Evolutionary conservation across 2,797 vertebrate species (phyloP).

Genomic region (Typhlichthys subterraneus): DNA sequence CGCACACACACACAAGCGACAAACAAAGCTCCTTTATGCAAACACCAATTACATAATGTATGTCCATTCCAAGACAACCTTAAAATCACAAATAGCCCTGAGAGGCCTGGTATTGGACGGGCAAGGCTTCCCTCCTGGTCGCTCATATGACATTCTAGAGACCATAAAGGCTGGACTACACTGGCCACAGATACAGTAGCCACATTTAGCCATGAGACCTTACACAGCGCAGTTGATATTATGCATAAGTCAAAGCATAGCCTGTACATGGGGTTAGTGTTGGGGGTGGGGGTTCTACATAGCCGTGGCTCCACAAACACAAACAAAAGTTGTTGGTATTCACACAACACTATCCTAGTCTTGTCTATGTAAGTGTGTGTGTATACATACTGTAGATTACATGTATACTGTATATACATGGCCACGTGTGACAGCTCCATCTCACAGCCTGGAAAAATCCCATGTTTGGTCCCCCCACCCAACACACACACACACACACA

Average conservation of each 20-base stretch:
- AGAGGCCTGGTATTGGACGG: conserved; percentile 25
- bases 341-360: no score
- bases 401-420: no score
- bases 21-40: conserved; percentile 11
- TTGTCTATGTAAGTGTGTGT: no score
- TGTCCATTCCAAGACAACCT: conserved; percentile 20
- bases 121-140: conserved; percentile 16
- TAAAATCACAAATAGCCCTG: conserved; percentile 27
- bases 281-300: no score
- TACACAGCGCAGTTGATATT: conserved; percentile 18
- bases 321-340: no score
- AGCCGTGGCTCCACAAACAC: no score
- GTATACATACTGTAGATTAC: no score
- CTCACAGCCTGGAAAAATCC: conserved; percentile 30
- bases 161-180: conserved; percentile 3
- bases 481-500: background rate
- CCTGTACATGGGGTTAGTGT: no score
- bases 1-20: background rate
- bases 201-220: conserved; percentile 16
- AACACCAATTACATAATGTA: conserved; percentile 23
- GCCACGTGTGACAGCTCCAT: conserved; percentile 1
- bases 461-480: conserved; percentile 10
- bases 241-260: conserved; percentile 8
- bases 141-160: conserved; percentile 1
- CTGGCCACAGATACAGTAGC: background rate